Evolutionary conservation across 1,140 invertebrate species (phyloP).

Genomic region (Lucilia cuprina): DNA sequence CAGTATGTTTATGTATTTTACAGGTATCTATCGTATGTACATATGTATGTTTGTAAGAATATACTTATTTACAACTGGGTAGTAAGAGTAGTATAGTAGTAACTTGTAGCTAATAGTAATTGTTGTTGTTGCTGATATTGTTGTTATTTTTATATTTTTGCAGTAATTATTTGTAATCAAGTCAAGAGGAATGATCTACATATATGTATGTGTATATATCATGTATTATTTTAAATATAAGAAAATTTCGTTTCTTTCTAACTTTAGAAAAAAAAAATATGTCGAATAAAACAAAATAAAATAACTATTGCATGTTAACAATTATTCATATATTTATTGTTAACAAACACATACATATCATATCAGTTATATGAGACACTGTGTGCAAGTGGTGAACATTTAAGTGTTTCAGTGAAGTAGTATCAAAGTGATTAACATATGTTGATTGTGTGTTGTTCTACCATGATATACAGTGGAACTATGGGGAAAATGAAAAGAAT

Average conservation of each 20-base stretch:
- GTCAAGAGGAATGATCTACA: constrained; percentile 28
- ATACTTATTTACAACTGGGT: not conserved
- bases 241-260: not conserved
- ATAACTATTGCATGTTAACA: constrained; percentile 30
- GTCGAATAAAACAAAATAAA: not conserved
- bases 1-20: not conserved
- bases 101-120: not conserved
- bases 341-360: not conserved
- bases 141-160: not conserved
- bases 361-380: not conserved
- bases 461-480: too few relatives aligned
- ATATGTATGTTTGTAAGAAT: not conserved
- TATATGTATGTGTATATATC: not conserved
- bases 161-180: constrained; percentile 33
- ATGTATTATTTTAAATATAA: not conserved
- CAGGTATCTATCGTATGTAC: not conserved
- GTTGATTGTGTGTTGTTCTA: not conserved
- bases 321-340: constrained; percentile 32
- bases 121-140: not conserved
- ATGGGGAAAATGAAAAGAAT: too few relatives aligned
- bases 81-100: not conserved
- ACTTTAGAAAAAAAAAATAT: not conserved
- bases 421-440: not conserved
- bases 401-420: not conserved
- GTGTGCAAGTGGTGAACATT: not conserved